Evolutionary conservation across 2,113 vertebrate species (phyloP).

Genomic region (Pithys albifrons): DNA sequence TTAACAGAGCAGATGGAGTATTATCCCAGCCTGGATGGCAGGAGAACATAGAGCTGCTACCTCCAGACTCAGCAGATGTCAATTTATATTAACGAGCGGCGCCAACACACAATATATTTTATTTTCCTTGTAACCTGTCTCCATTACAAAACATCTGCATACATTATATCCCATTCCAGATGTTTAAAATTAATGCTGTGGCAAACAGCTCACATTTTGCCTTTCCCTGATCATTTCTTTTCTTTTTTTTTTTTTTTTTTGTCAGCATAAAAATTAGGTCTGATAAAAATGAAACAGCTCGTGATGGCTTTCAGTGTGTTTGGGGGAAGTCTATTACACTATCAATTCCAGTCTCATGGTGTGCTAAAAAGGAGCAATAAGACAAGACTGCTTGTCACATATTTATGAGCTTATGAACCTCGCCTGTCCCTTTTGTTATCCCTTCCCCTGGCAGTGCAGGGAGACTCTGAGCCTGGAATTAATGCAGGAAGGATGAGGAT

Average conservation of each 20-base stretch:
- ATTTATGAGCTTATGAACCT: slow-evolving; percentile 54
- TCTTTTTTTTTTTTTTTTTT: not conserved
- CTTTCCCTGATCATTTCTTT: slow-evolving; percentile 13
- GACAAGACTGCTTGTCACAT: slow-evolving; percentile 44
- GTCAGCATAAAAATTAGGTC: not conserved
- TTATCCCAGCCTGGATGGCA: slow-evolving; percentile 16
- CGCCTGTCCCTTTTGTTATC: slow-evolving; percentile 53
- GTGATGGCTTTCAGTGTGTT: not conserved
- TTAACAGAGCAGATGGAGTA: slow-evolving; percentile 34
- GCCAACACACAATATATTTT: slow-evolving; percentile 42
- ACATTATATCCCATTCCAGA: not conserved
- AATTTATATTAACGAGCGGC: slow-evolving; percentile 66
- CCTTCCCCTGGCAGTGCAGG: slow-evolving; percentile 26
- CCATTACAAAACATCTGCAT: slow-evolving; percentile 53
- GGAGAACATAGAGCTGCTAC: slow-evolving; percentile 21
- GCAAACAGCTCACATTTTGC: not conserved
- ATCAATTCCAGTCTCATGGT: not conserved
- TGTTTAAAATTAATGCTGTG: slow-evolving; percentile 15
- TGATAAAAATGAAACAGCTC: slow-evolving; percentile 29
- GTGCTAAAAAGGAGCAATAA: slow-evolving; percentile 21
- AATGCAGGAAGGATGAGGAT: slow-evolving; percentile 6
- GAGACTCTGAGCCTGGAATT: not conserved
- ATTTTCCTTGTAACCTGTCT: slow-evolving; percentile 63
- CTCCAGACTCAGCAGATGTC: slow-evolving; percentile 61
- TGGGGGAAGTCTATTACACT: not conserved